These are phyloP conservation scores for Hypanus sabinus DNA, from an alignment of 2,113 vertebrate genomes.

Conservation along the genomic window DNA sequence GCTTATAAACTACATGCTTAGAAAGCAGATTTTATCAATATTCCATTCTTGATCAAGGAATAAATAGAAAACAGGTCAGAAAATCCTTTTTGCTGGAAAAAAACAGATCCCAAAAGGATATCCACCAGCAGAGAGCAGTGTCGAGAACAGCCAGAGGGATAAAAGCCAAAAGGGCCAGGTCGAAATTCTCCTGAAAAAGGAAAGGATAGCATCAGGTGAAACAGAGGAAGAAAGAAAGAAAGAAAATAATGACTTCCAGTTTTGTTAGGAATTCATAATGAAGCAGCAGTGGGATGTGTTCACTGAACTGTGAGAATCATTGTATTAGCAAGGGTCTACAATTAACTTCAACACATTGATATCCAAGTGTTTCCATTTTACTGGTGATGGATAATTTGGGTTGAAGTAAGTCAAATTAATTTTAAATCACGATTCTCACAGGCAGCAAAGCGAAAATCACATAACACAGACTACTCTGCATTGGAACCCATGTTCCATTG, in stretches of 20 bases:
- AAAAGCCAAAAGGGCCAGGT: constrained; percentile 77
- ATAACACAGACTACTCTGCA: not conserved
- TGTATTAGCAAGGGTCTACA: not conserved
- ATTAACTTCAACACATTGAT: not conserved
- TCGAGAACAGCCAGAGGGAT: constrained; percentile 79
- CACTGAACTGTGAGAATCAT: not conserved
- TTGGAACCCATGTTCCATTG: not conserved
- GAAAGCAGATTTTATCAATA: not conserved
- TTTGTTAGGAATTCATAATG: not conserved
- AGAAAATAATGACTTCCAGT: not conserved
- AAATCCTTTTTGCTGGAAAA: not conserved
- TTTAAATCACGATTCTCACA: not conserved
- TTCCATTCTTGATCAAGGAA: not conserved
- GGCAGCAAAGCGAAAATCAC: not conserved
- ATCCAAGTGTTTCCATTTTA: not conserved
- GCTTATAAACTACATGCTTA: not conserved
- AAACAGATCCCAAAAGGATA: constrained; percentile 61
- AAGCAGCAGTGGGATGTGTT: not conserved
- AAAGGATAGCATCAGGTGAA: not conserved
- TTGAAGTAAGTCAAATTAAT: not conserved
- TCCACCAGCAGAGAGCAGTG: constrained; percentile 78
- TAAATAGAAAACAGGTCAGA: constrained; percentile 2
- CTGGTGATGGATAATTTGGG: not conserved
- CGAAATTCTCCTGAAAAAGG: constrained; percentile 71
- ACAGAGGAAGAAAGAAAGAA: not conserved